Evolutionary conservation across 2,797 vertebrate species (phyloP), one percentile per base, ranked within the genome.

Genomic region (Microhierax caerulescens): DNA sequence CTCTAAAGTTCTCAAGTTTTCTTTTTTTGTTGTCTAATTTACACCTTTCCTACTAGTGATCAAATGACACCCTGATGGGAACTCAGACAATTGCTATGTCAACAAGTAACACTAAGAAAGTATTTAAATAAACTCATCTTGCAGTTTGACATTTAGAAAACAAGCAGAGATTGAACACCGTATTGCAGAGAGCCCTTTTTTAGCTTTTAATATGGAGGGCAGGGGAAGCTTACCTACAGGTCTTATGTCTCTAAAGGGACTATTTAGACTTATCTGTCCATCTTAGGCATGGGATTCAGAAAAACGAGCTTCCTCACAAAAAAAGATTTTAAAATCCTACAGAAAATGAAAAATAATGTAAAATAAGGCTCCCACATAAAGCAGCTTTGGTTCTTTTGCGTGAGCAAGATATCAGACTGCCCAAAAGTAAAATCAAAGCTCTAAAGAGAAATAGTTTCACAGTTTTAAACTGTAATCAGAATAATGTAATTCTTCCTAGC

Each of bases 101-200:
- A 96, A 95, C 85, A 95, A 95, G 70, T 84, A 94, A 97, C 88
- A 95, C 85, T 73, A 85, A 73, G 30, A 65, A 93, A 89, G 63
- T 79, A 90, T 69, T 94, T 85, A 95, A 95, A 95, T 92, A 94
- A 88, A 91, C 77, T 79, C 0, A 17, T 95, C 88, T 95, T 94
- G 83, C 90, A 94, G 85, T 89, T 79, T 93, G 85, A 93, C 92
- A 93, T 88, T 89, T 68, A 84, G 47, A 93, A 97, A 95, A 93
- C 73, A 95, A 95, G 94, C 47, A 80, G 45, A 83, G 45, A 88
- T 47, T 5, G 11, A 95, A 95, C 48, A 83, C 14, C 51, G 11
- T 41, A 73, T 75, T 89, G 51, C 74, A 87, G 19, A 82, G 23
- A 76, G 25, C 3, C 13, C 65, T 54, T 75, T 78, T 92, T 90